These are phyloP conservation scores for Porites evermanni DNA, from an alignment of 92 coral and sea anemone species.

Conservation along the genomic window DNA sequence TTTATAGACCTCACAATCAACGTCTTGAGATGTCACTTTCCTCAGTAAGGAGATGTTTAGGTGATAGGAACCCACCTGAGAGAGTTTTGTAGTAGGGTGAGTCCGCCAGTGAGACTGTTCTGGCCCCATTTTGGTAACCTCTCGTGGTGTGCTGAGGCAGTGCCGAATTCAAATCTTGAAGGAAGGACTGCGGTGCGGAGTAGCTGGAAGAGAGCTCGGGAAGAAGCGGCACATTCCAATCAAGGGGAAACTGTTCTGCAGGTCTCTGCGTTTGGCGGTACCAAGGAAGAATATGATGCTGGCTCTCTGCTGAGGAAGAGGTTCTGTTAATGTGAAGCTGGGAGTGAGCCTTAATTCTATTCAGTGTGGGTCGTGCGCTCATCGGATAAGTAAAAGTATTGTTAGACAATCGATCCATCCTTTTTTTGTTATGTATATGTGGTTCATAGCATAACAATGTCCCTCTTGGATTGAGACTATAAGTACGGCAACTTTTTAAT, in stretches of 20 bases:
- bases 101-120: not conserved
- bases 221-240: slow-evolving; percentile 27
- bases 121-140: not conserved
- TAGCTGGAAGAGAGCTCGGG: slow-evolving; percentile 10
- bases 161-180: slow-evolving; percentile 33
- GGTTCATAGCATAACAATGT: slow-evolving; percentile 36
- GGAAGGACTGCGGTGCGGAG: slow-evolving; percentile 10
- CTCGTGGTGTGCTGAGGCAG: not conserved
- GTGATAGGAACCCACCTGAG: slow-evolving; percentile 20
- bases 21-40: not conserved
- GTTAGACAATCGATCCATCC: slow-evolving; percentile 31
- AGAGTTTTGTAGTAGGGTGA: not conserved
- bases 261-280: slow-evolving; percentile 22
- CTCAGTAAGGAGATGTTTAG: not conserved
- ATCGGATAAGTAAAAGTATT: slow-evolving; percentile 21
- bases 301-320: not conserved
- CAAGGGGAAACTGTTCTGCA: slow-evolving; percentile 28
- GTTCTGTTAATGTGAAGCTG: slow-evolving; percentile 13
- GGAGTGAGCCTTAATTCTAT: not conserved
- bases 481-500: slow-evolving; percentile 37
- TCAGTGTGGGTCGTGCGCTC: slow-evolving; percentile 2
- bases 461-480: slow-evolving; percentile 23
- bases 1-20: not conserved
- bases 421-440: slow-evolving; percentile 10
- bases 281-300: not conserved